A percentile compares a stretch with the other conserved stretches of the same genome.
These are phyloP conservation scores for Leuctra nigra DNA, from an alignment of 2,888 invertebrate genomes.

Conservation along the genomic window DNA sequence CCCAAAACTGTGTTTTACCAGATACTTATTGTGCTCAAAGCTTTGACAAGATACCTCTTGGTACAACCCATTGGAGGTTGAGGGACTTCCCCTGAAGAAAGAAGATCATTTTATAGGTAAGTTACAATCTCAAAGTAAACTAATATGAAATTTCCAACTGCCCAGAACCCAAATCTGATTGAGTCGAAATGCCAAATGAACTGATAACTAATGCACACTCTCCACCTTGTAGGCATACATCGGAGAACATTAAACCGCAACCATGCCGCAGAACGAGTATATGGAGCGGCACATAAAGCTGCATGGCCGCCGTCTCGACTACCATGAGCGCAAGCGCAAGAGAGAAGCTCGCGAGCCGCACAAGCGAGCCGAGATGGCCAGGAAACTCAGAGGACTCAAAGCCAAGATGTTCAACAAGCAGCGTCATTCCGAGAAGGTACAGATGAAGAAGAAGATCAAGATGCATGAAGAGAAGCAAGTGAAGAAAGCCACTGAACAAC, in stretches of 20 bases:
- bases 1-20: background rate
- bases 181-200: constrained; percentile 20
- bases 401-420: constrained; percentile 97
- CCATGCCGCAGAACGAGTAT: constrained; percentile 99
- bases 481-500: constrained; percentile 73
- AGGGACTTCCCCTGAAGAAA: too few relatives aligned
- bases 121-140: too few relatives aligned
- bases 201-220: background rate
- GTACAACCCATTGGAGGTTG: too few relatives aligned
- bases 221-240: too few relatives aligned
- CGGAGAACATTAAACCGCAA: constrained; percentile 29
- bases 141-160: too few relatives aligned
- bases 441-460: constrained; percentile 97
- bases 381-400: constrained; percentile 88
- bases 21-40: background rate
- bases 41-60: too few relatives aligned
- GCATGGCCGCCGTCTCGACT: constrained; percentile 92
- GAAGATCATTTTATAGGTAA: too few relatives aligned
- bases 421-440: constrained; percentile 95
- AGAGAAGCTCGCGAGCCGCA: constrained; percentile 92
- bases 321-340: constrained; percentile 95
- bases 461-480: constrained; percentile 94
- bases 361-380: constrained; percentile 83
- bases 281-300: constrained; percentile 97
- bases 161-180: constrained; percentile 12